Evolutionary conservation across 2,888 invertebrate species (phyloP).

Genomic region (Scaptomyza polygonia): DNA sequence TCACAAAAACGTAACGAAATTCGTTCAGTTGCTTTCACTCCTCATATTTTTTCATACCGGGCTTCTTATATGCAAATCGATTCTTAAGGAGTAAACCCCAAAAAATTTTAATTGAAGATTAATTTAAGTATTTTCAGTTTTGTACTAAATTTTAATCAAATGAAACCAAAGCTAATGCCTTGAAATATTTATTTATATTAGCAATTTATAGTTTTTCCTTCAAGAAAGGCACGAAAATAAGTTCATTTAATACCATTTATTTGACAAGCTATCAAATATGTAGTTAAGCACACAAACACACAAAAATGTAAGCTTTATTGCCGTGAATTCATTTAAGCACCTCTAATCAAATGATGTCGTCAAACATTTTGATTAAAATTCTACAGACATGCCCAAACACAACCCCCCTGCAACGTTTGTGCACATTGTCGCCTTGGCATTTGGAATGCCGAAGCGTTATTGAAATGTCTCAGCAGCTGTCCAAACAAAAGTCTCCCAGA

Average conservation of each 20-base stretch:
- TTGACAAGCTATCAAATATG: conserved; percentile 9
- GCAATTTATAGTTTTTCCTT: too few relatives aligned
- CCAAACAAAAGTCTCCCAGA: conserved; percentile 58
- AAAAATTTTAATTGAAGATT: too few relatives aligned
- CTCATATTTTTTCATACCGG: too few relatives aligned
- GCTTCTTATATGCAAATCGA: too few relatives aligned
- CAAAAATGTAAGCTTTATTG: conserved; percentile 2
- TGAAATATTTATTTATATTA: too few relatives aligned
- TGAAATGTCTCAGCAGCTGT: conserved; percentile 78
- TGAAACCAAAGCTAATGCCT: too few relatives aligned
- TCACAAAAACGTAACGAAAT: too few relatives aligned
- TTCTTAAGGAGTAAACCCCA: too few relatives aligned
- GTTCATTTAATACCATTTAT: not conserved
- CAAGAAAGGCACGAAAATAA: not conserved
- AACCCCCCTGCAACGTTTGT: not conserved
- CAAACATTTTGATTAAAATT: conserved; percentile 67
- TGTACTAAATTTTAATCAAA: too few relatives aligned
- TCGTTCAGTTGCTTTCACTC: too few relatives aligned
- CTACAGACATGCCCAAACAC: conserved; percentile 55
- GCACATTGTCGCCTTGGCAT: conserved; percentile 58
- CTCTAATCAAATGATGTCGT: conserved; percentile 46
- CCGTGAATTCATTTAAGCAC: conserved; percentile 2
- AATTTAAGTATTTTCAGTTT: too few relatives aligned
- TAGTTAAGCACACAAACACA: conserved; percentile 8
- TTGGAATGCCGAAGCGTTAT: conserved; percentile 62